Conservation (phyloP, 2,113 vertebrate species). For the Lates calcarifer region DNA sequence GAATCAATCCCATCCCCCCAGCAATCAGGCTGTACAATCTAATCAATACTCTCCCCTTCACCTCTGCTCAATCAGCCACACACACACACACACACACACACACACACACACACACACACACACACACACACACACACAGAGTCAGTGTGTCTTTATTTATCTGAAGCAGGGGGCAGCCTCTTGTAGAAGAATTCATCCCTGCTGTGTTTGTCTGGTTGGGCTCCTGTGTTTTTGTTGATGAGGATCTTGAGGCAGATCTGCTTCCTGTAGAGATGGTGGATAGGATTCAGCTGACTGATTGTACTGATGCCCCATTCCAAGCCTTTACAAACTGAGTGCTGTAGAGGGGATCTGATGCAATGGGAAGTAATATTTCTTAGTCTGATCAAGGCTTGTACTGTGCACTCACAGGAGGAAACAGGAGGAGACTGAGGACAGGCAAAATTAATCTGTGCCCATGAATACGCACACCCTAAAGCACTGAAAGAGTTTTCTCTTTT, state of each 20-base stretch:
- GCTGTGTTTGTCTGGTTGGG: conserved; percentile 14
- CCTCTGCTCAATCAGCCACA: conserved; percentile 41
- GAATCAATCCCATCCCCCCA: conserved; percentile 32
- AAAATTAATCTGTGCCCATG: neutral
- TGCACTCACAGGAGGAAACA: conserved; percentile 10
- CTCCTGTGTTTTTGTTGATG: conserved; percentile 32
- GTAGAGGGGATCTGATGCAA: conserved; percentile 67
- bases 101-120: conserved; percentile 11
- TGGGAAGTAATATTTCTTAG: conserved; percentile 45
- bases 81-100: conserved; percentile 13
- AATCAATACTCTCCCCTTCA: conserved; percentile 70
- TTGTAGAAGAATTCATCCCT: conserved; percentile 20
- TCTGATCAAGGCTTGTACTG: conserved; percentile 11
- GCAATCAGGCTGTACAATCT: conserved; percentile 16
- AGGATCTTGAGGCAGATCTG: conserved; percentile 36
- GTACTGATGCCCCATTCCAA: conserved; percentile 16
- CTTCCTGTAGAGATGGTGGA: conserved; percentile 44
- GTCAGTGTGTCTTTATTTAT: neutral
- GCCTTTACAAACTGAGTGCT: conserved; percentile 29
- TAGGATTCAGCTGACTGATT: conserved; percentile 31
- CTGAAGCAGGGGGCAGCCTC: conserved; percentile 14
- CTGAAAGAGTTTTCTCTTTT: neutral
- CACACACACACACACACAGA: conserved; percentile 31
- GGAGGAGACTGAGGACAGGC: neutral
- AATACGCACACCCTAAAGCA: neutral